Percentiles rank a stretch among this genome's conserved stretches.
These are phyloP conservation scores for Drosophila yooni DNA, from an alignment of 2,888 invertebrate genomes.

Conservation along the genomic window DNA sequence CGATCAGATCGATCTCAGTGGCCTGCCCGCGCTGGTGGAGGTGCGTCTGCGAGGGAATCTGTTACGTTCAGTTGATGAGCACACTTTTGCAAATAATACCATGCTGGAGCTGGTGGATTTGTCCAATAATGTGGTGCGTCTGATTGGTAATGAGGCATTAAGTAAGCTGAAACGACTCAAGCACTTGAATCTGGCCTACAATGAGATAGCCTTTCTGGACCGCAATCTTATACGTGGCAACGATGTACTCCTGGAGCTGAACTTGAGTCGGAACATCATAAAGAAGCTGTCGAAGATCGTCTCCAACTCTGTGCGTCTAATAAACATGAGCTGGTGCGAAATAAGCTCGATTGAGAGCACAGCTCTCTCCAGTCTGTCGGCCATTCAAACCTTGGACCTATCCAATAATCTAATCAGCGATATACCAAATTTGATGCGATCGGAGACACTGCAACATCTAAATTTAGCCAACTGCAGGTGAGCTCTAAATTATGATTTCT, in stretches of 20 bases:
- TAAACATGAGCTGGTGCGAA: slow-evolving; percentile 89
- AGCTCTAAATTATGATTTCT: neutral
- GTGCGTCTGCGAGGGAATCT: slow-evolving; percentile 88
- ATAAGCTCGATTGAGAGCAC: slow-evolving; percentile 86
- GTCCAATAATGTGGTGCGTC: slow-evolving; percentile 88
- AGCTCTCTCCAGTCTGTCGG: slow-evolving; percentile 87
- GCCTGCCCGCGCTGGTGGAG: slow-evolving; percentile 87
- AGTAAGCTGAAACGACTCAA: slow-evolving; percentile 87
- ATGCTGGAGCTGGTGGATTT: slow-evolving; percentile 88
- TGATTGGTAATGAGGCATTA: slow-evolving; percentile 88
- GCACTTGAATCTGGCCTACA: slow-evolving; percentile 89
- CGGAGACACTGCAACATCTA: slow-evolving; percentile 87
- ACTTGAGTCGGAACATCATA: slow-evolving; percentile 89
- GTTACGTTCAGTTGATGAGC: slow-evolving; percentile 86
- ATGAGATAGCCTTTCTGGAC: slow-evolving; percentile 88
- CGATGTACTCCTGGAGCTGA: slow-evolving; percentile 87
- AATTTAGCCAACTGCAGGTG: slow-evolving; percentile 85
- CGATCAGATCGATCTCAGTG: slow-evolving; percentile 87
- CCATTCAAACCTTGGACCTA: slow-evolving; percentile 87
- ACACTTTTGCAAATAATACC: slow-evolving; percentile 88
- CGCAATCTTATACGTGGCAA: slow-evolving; percentile 87
- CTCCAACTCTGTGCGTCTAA: slow-evolving; percentile 86
- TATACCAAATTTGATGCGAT: slow-evolving; percentile 88
- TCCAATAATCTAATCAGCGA: slow-evolving; percentile 88
- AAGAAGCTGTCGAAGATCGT: slow-evolving; percentile 87